Base-by-base conservation (phyloP, 1,140 invertebrate species). In the Diuraphis noxia region DNA sequence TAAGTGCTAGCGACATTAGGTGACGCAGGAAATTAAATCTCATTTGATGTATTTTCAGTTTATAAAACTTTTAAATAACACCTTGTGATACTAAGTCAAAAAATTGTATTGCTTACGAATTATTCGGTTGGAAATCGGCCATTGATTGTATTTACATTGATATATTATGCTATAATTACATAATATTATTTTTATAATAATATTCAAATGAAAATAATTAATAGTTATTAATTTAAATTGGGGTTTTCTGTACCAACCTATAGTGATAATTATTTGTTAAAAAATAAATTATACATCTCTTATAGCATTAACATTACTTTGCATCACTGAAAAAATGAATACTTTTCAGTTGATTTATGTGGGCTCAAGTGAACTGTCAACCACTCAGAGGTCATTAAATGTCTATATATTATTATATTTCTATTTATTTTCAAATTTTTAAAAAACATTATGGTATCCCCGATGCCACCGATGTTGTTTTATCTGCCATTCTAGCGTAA, bases 21-120 rank as follows among this genome's bases (percentile, higher is more conserved):
- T 38, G 34, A 8, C 49, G 34, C 86, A 88, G 86, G 86, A 88
- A 88, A 88, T 88, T 88, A 88, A 63, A 63, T 63, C 25, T 63
- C 86, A 63, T 86, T 36, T 56, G 56, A 19, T 40, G 34, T 23
- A 56, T 56, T 88, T 34, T 30, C 23, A 17, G 36, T 63, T 40
- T 23, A 38, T 63, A 88, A 88, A 88, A 88, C 86, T 88, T 88
- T 88, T 88, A 40, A 40, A 63, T 63, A 88, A 63, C 49, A 63
- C 86, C 49, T 56, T 56, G 10, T 88, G 13, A 41, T 41, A 88
- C 34, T 88, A 40, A 63, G 38, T 63, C 49, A 40, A 88, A 88
- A 40, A n/a, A 63, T 63, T 88, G 9, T 36, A 56, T 56, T 38
- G 23, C 9, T 30, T 30, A 40, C 21, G 49, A 88, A 34, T 86